Conservation (phyloP, 1,140 invertebrate genomes). For the Liolophura sinensis region DNA sequence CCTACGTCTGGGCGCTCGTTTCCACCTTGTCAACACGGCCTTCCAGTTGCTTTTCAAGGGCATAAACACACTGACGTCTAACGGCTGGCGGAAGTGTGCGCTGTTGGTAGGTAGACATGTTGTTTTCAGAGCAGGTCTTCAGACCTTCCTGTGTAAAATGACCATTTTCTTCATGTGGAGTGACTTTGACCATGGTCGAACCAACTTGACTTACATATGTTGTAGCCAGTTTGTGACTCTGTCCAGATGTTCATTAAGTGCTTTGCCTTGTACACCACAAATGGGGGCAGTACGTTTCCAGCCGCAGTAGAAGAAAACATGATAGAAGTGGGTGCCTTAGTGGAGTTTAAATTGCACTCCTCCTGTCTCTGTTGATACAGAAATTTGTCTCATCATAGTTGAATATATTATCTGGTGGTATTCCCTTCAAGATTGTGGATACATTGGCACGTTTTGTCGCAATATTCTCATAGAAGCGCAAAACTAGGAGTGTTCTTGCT, state of each 20-base stretch:
- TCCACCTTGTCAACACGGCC: no score
- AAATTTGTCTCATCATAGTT: constrained; percentile 1
- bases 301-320: constrained; percentile 45
- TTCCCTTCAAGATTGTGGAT: background rate
- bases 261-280: constrained; percentile 38
- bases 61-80: background rate
- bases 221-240: constrained; percentile 29
- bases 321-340: constrained; percentile 40
- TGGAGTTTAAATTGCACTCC: constrained; percentile 38
- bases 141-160: background rate
- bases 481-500: no score
- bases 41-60: background rate
- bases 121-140: background rate
- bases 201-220: constrained; percentile 43
- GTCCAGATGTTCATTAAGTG: constrained; percentile 41
- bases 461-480: background rate
- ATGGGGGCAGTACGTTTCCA: constrained; percentile 27
- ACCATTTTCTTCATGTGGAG: background rate
- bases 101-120: background rate
- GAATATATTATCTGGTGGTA: background rate
- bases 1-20: no score
- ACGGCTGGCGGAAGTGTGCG: background rate
- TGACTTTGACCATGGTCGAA: constrained; percentile 46
- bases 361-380: constrained; percentile 34
- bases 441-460: background rate